Conservation (phyloP, 2,797 vertebrate species). For the Thunnus albacares region DNA sequence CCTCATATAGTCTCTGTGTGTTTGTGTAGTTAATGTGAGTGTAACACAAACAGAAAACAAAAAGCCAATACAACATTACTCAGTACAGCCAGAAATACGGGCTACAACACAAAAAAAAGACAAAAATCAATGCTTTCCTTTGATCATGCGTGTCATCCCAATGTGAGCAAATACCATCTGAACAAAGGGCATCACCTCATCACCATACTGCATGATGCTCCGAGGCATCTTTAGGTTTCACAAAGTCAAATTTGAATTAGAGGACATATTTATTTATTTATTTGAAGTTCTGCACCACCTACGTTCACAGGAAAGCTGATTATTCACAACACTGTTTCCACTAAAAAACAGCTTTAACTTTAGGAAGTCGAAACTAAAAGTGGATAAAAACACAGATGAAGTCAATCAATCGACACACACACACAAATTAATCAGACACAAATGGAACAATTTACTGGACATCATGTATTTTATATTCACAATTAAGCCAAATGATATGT, state of each 20-base stretch:
- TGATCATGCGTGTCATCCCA: slow-evolving; percentile 38
- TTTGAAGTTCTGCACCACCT: not conserved
- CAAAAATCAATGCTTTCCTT: slow-evolving; percentile 39
- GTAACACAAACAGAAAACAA: slow-evolving; percentile 11
- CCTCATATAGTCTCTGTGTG: not conserved
- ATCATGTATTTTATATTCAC: too few relatives aligned
- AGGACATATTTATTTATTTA: not conserved
- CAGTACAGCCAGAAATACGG: slow-evolving; percentile 1
- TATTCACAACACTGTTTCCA: not conserved
- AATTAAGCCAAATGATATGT: too few relatives aligned
- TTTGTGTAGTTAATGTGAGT: not conserved
- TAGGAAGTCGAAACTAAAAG: not conserved
- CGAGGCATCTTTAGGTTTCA: slow-evolving; percentile 36
- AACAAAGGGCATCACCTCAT: slow-evolving; percentile 28
- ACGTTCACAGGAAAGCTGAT: slow-evolving; percentile 16
- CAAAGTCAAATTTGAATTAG: slow-evolving; percentile 36
- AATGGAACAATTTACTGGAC: too few relatives aligned
- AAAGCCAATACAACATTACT: not conserved
- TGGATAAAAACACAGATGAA: not conserved
- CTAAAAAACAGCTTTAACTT: not conserved
- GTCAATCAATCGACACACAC: too few relatives aligned
- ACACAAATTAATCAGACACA: too few relatives aligned
- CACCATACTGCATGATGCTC: slow-evolving; percentile 26
- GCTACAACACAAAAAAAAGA: slow-evolving; percentile 1
- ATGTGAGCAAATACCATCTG: slow-evolving; percentile 1